Conservation (phyloP, 2,797 vertebrate species). For the Anguilla marmorata region DNA sequence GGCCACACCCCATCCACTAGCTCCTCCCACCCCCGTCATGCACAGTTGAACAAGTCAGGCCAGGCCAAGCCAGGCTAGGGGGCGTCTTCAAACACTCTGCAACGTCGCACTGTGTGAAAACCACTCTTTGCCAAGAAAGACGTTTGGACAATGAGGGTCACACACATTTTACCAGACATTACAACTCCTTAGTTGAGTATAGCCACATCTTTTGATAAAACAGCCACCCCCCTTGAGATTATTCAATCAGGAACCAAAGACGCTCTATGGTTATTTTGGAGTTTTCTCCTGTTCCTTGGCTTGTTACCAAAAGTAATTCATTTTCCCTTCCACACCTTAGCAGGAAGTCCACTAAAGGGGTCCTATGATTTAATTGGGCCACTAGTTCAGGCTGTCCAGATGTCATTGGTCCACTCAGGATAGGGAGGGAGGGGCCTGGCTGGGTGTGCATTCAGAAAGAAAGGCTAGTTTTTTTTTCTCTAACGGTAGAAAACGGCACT, state of each 20-base stretch:
- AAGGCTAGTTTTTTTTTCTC: slow-evolving; percentile 57
- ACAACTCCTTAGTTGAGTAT: background rate
- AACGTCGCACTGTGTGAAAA: background rate
- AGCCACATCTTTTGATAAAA: background rate
- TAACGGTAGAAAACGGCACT: slow-evolving; percentile 66
- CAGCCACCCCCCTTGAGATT: background rate
- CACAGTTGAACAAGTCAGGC: slow-evolving; percentile 50
- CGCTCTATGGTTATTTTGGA: slow-evolving; percentile 37
- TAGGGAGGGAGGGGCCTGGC: background rate
- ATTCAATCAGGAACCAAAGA: slow-evolving; percentile 36
- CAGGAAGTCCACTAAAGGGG: slow-evolving; percentile 19
- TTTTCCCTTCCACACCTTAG: slow-evolving; percentile 9
- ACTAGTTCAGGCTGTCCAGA: slow-evolving; percentile 15
- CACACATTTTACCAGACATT: background rate
- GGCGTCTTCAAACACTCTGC: background rate
- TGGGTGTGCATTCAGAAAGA: slow-evolving; percentile 66
- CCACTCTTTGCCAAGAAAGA: background rate
- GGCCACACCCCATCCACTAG: slow-evolving; percentile 34
- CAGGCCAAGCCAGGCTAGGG: background rate
- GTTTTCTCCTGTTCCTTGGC: background rate
- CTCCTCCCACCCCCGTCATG: background rate
- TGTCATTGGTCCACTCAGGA: slow-evolving; percentile 45
- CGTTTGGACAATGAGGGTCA: background rate
- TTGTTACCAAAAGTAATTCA: background rate
- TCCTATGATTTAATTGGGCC: slow-evolving; percentile 23